Base-by-base conservation (phyloP, 2,888 invertebrate genomes). In the Tetheella fluctuosa region DNA sequence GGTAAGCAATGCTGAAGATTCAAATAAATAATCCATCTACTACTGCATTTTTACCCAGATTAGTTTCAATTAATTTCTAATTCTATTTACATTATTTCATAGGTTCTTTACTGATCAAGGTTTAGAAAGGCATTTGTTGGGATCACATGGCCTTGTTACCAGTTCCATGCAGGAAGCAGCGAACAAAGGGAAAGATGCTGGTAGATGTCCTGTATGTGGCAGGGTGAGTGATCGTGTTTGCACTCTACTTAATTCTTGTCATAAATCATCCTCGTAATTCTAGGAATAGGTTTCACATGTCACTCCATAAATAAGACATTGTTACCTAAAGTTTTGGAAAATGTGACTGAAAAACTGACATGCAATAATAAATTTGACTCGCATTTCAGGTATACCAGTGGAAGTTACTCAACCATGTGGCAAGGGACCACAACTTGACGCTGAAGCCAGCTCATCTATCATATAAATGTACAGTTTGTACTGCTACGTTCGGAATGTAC, bases 31-130 rank as follows among this genome's bases (percentile, higher is more conserved):
- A 42, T 39, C 30, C 4, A 30, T 48, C 48, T 13, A 23, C 4
- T 66, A 0, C 23, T 52, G 48, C 34, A 28, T 55, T 48, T 39
- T 30, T 58, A 54, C 53, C 39, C n/a, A 15, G n/a, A 15, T 39
- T 15, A 37, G 37, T 2, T 37, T 4, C 25, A 37, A 25, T 23
- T 55, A 25, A 57, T 48, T 23, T 25, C 13, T 23, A 17, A 25
- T 20, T 25, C 5, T 53, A 3, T 30, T 48, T 34, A n/a, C n/a
- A 20, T 55, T 34, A 23, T 17, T 57, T 76, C 79, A 10, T 69
- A 95, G 98, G 80, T 99, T 99, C 93, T 99, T 99, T 93, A 99
- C 99, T 53, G 98, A 99, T 91, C 97, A 99, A 91, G 99, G 99
- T 20, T 92, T 99, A 64, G 98, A 99, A 87, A 94, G 99, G 77